A percentile compares a stretch with the other conserved stretches of the same genome.
phyloP scores from a whole-genome alignment of 64 coral and sea anemone genomes.

The Exaiptasia diaphana region DNA sequence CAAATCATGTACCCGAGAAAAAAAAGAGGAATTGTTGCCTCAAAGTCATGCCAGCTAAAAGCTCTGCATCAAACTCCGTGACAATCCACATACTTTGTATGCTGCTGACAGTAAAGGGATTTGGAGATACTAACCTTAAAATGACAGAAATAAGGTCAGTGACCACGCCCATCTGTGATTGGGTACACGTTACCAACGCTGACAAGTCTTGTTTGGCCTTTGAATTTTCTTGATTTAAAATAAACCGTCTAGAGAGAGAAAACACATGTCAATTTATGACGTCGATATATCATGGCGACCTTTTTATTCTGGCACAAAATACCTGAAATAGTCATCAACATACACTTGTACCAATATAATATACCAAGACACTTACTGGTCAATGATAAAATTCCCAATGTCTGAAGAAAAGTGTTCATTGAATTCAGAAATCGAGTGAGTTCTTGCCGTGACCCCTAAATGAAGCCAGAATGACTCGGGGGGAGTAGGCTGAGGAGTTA shows the following conservation, averaged over 20 bases:
- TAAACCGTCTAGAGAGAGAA: conserved; percentile 52
- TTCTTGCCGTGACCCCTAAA: conserved; percentile 73
- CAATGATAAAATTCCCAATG: conserved; percentile 65
- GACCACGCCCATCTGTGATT: conserved; percentile 61
- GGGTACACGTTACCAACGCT: conserved; percentile 66
- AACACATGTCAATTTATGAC: not conserved
- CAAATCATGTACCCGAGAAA: not conserved
- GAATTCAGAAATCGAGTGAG: conserved; percentile 73
- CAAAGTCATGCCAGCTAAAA: too few relatives aligned
- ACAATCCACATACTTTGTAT: not conserved
- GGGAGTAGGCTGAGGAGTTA: conserved; percentile 53
- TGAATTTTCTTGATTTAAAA: conserved; percentile 52
- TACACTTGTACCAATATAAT: not conserved
- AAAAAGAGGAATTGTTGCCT: too few relatives aligned
- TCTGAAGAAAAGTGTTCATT: conserved; percentile 44
- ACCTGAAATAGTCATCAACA: not conserved
- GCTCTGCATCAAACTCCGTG: too few relatives aligned
- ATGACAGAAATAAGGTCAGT: conserved; percentile 84
- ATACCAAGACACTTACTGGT: conserved; percentile 58
- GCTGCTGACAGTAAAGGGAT: not conserved
- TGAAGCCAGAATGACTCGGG: conserved; percentile 87
- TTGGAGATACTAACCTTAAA: conserved; percentile 96
- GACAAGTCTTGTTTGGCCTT: conserved; percentile 73
- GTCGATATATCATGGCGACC: not conserved
- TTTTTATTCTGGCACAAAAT: not conserved